Base-by-base conservation (phyloP, 2,888 invertebrate species). In the Coecobrya sp. region DNA sequence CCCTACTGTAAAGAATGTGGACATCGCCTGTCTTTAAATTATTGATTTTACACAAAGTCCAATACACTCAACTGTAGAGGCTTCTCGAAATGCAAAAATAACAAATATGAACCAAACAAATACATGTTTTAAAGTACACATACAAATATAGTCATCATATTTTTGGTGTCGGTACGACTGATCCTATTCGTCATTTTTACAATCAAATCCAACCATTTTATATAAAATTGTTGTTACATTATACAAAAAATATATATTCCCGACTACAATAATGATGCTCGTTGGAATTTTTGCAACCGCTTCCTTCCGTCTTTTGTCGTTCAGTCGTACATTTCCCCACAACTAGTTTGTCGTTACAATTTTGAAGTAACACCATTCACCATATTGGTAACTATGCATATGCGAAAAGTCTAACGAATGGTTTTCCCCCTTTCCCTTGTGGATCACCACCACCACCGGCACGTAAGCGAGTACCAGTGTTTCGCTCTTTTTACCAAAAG, bases 351-450 rank as follows among this genome's bases (percentile, higher is more conserved):
- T 10, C 13, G 13, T 10, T 70, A 42, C n/a, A 68, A 16, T 68
- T 68, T 68, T 68, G 42, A n/a, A 70, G 19, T 16, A 36, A n/a
- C 7, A 1, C 19, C 68, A 70, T 42, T 5, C 70, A 42, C 68
- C 11, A 27, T 59, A 0, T 8, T 8, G 2, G 4, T 19, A 22
- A 4, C 11, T 19, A 19, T 59, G n/a, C 22, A 11, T 55, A 16
- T 36, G 36, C 19, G 7, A 5, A 19, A 49, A 49, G 76, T 49
- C 49, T 42, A 73, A 36, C 16, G 65, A 22, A 65, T 19, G 42
- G 22, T 62, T 84, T 65, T 62, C 11, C 19, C 25, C 59, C 11
- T 81, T 84, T 45, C 65, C 65, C 62, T 42, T 13, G 42, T 42
- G 84, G 36, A 25, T 82, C 62, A 81, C 36, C 70, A 70, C 42